Conservation (phyloP, 2,113 vertebrate genomes). For the Pygoscelis antarcticus region DNA sequence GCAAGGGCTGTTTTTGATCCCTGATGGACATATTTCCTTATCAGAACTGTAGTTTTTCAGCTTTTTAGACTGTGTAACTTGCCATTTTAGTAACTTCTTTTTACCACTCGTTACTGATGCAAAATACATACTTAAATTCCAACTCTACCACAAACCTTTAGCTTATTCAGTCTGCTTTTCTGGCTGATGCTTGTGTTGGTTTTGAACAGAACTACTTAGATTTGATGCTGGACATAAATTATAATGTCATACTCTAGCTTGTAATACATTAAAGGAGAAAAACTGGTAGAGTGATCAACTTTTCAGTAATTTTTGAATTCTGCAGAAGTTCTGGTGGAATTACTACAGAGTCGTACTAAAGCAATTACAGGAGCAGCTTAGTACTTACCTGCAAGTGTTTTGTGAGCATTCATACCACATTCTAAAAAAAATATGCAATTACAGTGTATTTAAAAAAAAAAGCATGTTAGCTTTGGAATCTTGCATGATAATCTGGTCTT, state of each 20-base stretch:
- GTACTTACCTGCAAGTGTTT: background rate
- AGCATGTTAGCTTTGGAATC: background rate
- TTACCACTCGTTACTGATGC: background rate
- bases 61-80: background rate
- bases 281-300: background rate
- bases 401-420: background rate
- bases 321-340: background rate
- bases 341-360: background rate
- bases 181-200: background rate
- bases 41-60: background rate
- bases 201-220: background rate
- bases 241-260: background rate
- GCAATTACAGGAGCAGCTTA: background rate
- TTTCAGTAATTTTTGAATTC: background rate
- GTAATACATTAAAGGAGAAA: background rate
- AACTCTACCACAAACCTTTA: background rate
- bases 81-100: background rate
- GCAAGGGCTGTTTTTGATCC: background rate
- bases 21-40: background rate
- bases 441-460: background rate
- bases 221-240: background rate
- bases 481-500: background rate
- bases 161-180: background rate
- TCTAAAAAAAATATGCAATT: background rate
- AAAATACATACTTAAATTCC: background rate